These are phyloP conservation scores for Dendropsophus ebraccatus DNA, from an alignment of 2,113 vertebrate genomes.

Conservation along the genomic window DNA sequence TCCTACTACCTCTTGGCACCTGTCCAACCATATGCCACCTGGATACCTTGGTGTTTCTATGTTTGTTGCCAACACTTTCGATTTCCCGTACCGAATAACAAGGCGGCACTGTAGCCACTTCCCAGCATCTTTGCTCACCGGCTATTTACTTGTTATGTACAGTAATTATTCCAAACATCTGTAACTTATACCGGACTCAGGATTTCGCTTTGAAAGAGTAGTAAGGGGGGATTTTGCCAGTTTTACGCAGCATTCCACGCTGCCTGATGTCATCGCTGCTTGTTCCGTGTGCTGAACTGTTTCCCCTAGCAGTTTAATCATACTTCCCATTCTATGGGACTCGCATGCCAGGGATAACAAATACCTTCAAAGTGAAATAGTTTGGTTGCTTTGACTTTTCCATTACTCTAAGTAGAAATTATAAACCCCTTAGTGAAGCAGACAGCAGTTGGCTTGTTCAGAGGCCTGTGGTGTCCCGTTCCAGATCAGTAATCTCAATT, in stretches of 20 bases:
- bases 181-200: neutral
- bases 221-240: neutral
- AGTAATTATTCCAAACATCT: constrained; percentile 16
- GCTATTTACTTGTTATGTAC: constrained; percentile 20
- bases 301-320: constrained; percentile 48
- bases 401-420: constrained; percentile 31
- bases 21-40: neutral
- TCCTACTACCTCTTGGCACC: neutral
- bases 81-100: constrained; percentile 1
- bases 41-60: neutral
- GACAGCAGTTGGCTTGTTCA: constrained; percentile 40
- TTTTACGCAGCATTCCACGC: constrained; percentile 49
- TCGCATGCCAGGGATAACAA: constrained; percentile 53
- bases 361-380: constrained; percentile 50
- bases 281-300: constrained; percentile 39
- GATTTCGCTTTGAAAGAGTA: neutral
- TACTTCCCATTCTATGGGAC: constrained; percentile 51
- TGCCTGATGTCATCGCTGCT: constrained; percentile 41
- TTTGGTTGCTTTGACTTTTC: constrained; percentile 51
- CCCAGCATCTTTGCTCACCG: neutral
- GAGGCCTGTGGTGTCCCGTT: neutral
- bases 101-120: neutral
- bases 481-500: constrained; percentile 31
- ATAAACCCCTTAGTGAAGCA: constrained; percentile 34
- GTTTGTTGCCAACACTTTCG: neutral